Evolutionary conservation across 2,797 vertebrate species (phyloP).

Genomic region (Discoglossus pictus): DNA sequence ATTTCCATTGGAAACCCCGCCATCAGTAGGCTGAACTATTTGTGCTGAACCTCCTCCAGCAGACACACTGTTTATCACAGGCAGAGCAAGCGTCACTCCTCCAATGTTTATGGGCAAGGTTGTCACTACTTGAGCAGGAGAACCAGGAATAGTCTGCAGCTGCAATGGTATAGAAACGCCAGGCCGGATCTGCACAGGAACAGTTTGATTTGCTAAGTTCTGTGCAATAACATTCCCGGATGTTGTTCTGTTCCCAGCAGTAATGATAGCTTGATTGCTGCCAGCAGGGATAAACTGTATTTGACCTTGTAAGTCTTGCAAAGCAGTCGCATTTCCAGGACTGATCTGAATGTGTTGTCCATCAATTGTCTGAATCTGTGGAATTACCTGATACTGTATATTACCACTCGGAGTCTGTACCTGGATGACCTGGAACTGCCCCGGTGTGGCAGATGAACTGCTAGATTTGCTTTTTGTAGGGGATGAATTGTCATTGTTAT

Average conservation of each 20-base stretch:
- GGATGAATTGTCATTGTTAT: conserved; percentile 78
- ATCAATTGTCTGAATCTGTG: conserved; percentile 93
- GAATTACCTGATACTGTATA: conserved; percentile 97
- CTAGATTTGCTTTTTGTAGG: conserved; percentile 76
- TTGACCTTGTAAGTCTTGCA: conserved; percentile 85
- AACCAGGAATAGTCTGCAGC: conserved; percentile 90
- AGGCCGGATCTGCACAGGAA: conserved; percentile 92
- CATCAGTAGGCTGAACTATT: conserved; percentile 84
- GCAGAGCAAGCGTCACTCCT: conserved; percentile 92
- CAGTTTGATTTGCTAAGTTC: conserved; percentile 89
- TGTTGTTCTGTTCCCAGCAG: conserved; percentile 76
- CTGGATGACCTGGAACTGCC: conserved; percentile 94
- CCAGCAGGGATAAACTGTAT: conserved; percentile 92
- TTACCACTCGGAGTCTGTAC: conserved; percentile 85
- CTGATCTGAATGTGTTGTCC: conserved; percentile 94
- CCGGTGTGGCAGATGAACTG: conserved; percentile 71
- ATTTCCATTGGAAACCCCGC: conserved; percentile 88
- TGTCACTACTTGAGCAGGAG: conserved; percentile 91
- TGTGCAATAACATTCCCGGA: conserved; percentile 77
- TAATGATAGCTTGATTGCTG: conserved; percentile 88
- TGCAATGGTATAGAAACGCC: conserved; percentile 94
- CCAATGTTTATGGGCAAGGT: conserved; percentile 96
- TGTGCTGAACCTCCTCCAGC: conserved; percentile 84
- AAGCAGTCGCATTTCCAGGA: conserved; percentile 78
- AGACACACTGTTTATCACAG: conserved; percentile 89